phyloP scores from a whole-genome alignment of 2,797 vertebrate genomes.

The Oryzias dopingdopingensis region DNA sequence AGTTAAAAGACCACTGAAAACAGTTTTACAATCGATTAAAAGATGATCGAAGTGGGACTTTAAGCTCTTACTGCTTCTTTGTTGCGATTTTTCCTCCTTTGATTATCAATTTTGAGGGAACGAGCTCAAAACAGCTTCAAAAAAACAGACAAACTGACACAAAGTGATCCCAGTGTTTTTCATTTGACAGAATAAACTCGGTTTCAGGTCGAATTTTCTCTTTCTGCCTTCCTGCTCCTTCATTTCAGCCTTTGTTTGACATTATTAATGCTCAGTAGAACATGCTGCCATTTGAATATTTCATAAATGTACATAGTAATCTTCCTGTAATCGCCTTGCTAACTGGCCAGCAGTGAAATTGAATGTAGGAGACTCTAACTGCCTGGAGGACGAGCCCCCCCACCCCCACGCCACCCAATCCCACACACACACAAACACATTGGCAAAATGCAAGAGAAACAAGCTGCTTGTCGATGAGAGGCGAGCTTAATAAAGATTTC shows the following conservation, averaged over 20 bases:
- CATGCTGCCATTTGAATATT: conserved; percentile 95
- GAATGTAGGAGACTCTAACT: conserved; percentile 26
- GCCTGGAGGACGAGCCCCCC: conserved; percentile 35
- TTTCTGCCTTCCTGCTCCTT: conserved; percentile 20
- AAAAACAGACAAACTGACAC: neutral
- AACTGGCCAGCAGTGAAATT: conserved; percentile 84
- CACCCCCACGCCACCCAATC: conserved; percentile 2
- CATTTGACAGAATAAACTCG: neutral
- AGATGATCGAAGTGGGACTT: no score
- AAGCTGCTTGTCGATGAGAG: conserved; percentile 80
- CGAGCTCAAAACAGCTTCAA: neutral
- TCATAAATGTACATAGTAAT: conserved; percentile 93
- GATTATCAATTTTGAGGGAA: neutral
- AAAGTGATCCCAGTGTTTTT: no score
- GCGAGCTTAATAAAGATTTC: conserved; percentile 85
- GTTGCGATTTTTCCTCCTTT: neutral
- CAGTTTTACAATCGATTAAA: no score
- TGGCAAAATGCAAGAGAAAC: conserved; percentile 38
- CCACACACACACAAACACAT: conserved; percentile 46
- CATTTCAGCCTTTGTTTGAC: conserved; percentile 86
- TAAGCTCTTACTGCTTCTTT: no score
- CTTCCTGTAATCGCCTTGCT: conserved; percentile 94
- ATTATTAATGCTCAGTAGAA: conserved; percentile 96
- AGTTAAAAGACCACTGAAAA: no score
- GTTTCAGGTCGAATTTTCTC: conserved; percentile 20